Conservation (phyloP, 2,797 vertebrate species). For the Myoxocephalus aenaeus region DNA sequence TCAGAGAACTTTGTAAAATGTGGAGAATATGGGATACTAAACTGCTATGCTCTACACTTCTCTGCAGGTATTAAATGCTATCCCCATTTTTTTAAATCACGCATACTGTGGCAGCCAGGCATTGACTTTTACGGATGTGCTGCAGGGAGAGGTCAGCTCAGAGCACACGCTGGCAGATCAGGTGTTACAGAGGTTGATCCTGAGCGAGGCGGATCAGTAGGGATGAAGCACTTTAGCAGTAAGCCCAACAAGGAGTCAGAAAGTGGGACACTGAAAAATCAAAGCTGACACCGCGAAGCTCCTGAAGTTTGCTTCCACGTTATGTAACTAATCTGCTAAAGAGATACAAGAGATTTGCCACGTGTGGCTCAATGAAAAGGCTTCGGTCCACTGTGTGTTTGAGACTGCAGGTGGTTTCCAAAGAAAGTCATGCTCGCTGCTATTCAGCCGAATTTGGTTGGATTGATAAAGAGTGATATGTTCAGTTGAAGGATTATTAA, state of each 20-base stretch:
- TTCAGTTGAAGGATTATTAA: neutral
- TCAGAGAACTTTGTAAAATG: neutral
- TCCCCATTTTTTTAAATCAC: neutral
- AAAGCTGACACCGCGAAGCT: constrained; percentile 60
- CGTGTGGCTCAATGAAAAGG: constrained; percentile 15
- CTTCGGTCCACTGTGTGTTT: neutral
- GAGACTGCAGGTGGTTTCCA: neutral
- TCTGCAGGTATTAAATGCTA: neutral
- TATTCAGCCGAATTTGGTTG: neutral
- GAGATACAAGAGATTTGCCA: constrained; percentile 21
- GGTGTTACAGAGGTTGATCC: constrained; percentile 42
- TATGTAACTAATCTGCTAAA: constrained; percentile 46
- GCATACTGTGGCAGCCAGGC: neutral
- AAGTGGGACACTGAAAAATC: constrained; percentile 52
- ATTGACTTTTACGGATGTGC: constrained; percentile 2
- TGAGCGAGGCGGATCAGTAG: constrained; percentile 43
- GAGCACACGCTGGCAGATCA: constrained; percentile 16
- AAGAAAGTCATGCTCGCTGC: neutral
- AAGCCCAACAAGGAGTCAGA: constrained; percentile 33
- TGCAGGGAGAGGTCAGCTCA: constrained; percentile 21
- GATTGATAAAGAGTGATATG: neutral
- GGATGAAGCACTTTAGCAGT: constrained; percentile 57
- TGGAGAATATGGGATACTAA: neutral
- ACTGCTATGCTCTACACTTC: neutral
- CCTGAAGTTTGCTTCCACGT: constrained; percentile 43